A percentile compares a stretch with the other conserved stretches of the same genome.
Conservation (phyloP, 2,797 vertebrate species). For the Pyrrhura leucotis region DNA sequence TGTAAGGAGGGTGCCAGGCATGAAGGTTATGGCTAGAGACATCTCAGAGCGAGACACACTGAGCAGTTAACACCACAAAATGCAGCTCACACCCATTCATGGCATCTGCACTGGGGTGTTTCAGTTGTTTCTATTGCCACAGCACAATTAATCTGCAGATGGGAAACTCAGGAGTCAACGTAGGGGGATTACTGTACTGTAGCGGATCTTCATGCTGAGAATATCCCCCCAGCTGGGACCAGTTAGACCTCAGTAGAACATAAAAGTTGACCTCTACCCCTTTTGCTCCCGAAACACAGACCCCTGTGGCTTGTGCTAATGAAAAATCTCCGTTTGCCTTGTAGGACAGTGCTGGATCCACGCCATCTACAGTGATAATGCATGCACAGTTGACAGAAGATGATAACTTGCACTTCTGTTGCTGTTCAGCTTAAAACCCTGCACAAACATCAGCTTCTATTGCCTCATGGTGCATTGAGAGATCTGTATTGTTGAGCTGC, state of each 20-base stretch:
- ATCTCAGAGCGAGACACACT: background rate
- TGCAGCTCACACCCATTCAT: background rate
- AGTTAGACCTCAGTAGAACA: background rate
- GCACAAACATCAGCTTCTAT: background rate
- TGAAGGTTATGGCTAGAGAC: background rate
- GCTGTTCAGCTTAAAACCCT: constrained; percentile 10
- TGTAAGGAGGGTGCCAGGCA: background rate
- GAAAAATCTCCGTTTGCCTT: constrained; percentile 6
- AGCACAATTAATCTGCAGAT: background rate
- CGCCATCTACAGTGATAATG: constrained; percentile 34
- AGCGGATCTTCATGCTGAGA: background rate
- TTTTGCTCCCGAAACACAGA: background rate
- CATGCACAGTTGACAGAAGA: constrained; percentile 45
- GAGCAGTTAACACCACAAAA: background rate
- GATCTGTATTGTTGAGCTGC: background rate
- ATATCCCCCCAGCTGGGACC: constrained; percentile 45
- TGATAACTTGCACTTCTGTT: constrained; percentile 22
- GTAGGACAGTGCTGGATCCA: background rate
- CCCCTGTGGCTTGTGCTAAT: constrained; percentile 37
- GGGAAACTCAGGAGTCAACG: background rate
- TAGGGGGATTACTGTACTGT: background rate
- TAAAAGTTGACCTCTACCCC: background rate
- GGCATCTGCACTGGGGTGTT: background rate
- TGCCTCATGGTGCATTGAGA: background rate
- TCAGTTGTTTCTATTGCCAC: background rate